Conservation (phyloP, 1,140 invertebrate genomes). For the Lepidotrigona ventralis region DNA sequence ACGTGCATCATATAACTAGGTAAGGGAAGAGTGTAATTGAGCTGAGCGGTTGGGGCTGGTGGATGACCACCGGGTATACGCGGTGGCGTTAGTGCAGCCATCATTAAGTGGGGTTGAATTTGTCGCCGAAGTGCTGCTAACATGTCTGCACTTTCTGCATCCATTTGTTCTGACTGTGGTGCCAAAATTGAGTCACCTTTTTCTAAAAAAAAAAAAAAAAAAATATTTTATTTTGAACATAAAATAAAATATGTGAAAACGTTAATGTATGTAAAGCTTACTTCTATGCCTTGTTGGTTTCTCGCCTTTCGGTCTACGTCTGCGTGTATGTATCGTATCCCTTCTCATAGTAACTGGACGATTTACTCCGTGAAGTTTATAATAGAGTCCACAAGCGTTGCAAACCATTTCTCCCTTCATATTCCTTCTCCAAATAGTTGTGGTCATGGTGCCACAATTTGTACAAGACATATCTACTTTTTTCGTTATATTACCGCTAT, state of each 20-base stretch:
- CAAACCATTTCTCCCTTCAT: conserved; percentile 95
- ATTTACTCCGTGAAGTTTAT: conserved; percentile 94
- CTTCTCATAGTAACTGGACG: conserved; percentile 96
- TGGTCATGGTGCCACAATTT: conserved; percentile 93
- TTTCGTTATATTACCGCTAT: conserved; percentile 71
- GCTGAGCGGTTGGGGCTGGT: conserved; percentile 64
- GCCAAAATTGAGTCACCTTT: conserved; percentile 71
- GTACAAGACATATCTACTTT: conserved; percentile 88
- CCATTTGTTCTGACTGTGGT: conserved; percentile 74
- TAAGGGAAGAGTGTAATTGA: conserved; percentile 75
- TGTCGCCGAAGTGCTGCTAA: conserved; percentile 83
- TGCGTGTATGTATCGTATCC: conserved; percentile 97
- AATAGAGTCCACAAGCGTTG: conserved; percentile 96
- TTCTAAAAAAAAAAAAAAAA: conserved; percentile 58
- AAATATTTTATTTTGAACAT: neutral
- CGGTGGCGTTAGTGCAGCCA: conserved; percentile 79
- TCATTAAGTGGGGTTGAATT: conserved; percentile 84
- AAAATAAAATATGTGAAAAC: neutral
- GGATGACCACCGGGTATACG: conserved; percentile 67
- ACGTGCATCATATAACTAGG: conserved; percentile 77
- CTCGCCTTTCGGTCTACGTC: conserved; percentile 90
- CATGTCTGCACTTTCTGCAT: conserved; percentile 82
- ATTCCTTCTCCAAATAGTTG: conserved; percentile 95
- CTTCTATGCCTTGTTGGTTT: conserved; percentile 78
- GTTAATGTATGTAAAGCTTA: conserved; percentile 49